Percentiles rank a stretch among this genome's conserved stretches.
phyloP scores from a whole-genome alignment of 1,140 invertebrate genomes.

The Drosophila bocqueti region DNA sequence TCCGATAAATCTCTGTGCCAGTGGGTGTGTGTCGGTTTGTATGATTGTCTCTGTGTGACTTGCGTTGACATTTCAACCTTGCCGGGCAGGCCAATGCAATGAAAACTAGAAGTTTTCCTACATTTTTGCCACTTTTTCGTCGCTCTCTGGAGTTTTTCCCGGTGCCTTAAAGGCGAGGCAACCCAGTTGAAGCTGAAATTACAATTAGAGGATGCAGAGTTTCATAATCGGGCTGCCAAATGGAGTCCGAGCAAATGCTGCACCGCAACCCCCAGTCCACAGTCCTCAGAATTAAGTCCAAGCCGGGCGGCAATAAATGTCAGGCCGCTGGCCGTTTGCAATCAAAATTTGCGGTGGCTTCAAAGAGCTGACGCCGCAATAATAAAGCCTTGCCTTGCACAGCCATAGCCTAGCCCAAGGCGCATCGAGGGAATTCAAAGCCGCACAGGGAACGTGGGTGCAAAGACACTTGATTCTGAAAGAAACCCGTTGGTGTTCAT shows the following conservation, averaged over 20 bases:
- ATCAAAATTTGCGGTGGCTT: slow-evolving; percentile 47
- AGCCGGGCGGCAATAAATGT: slow-evolving; percentile 44
- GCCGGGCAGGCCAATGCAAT: slow-evolving; percentile 45
- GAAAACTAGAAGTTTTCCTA: slow-evolving; percentile 44
- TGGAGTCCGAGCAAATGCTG: slow-evolving; percentile 4
- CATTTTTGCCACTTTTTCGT: slow-evolving; percentile 20
- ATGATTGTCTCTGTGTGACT: slow-evolving; percentile 50
- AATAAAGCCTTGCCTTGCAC: slow-evolving; percentile 37
- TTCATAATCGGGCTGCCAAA: slow-evolving; percentile 27
- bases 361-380: slow-evolving; percentile 51
- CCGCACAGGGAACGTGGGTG: not conserved
- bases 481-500: not conserved
- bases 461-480: slow-evolving; percentile 1
- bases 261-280: not conserved
- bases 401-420: slow-evolving; percentile 47
- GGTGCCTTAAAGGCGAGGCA: slow-evolving; percentile 21
- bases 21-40: slow-evolving; percentile 15
- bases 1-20: slow-evolving; percentile 35
- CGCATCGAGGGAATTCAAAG: slow-evolving; percentile 35
- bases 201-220: slow-evolving; percentile 29
- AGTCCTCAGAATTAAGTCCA: slow-evolving; percentile 8
- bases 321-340: slow-evolving; percentile 44
- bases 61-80: slow-evolving; percentile 61
- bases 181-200: slow-evolving; percentile 17
- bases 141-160: too few relatives aligned